These are phyloP conservation scores for Micropoecilia bifurca DNA, from an alignment of 2,797 vertebrate genomes.

Conservation along the genomic window DNA sequence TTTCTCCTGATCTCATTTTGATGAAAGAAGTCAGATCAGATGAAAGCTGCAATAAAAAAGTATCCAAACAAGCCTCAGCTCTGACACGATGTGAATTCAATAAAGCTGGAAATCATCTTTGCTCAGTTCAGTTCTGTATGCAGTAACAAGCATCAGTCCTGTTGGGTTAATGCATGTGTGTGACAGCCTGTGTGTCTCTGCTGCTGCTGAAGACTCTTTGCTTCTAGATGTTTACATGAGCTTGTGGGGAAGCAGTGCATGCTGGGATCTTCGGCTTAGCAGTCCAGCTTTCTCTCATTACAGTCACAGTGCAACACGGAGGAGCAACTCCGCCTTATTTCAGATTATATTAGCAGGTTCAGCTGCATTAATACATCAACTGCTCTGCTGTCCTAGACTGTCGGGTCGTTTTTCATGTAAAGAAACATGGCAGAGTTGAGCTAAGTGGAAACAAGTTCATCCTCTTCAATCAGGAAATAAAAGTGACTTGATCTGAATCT, in stretches of 20 bases:
- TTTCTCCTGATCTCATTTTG: constrained; percentile 41
- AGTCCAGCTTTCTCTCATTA: constrained; percentile 31
- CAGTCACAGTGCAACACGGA: constrained; percentile 1
- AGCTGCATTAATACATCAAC: constrained; percentile 7
- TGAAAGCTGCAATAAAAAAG: constrained; percentile 39
- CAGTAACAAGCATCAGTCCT: constrained; percentile 40
- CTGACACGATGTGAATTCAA: constrained; percentile 40
- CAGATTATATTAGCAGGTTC: constrained; percentile 13
- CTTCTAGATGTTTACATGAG: constrained; percentile 53
- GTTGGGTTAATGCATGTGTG: constrained; percentile 42
- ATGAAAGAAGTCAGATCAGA: constrained; percentile 51
- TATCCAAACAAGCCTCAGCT: constrained; percentile 36
- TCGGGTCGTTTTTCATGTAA: background rate
- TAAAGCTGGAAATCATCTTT: constrained; percentile 48
- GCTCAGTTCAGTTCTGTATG: constrained; percentile 38
- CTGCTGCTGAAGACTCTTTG: constrained; percentile 12
- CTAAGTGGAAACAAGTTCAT: background rate
- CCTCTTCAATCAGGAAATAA: background rate
- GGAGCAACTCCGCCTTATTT: constrained; percentile 4
- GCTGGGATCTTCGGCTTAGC: constrained; percentile 31
- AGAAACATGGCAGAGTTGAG: background rate
- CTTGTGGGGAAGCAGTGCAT: constrained; percentile 33
- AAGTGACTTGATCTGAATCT: background rate
- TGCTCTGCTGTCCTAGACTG: background rate
- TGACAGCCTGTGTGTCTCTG: constrained; percentile 37